A percentile compares a stretch with the other conserved stretches of the same genome.
Conservation (phyloP, 2,113 vertebrate species). For the Peromyscus californicus region DNA sequence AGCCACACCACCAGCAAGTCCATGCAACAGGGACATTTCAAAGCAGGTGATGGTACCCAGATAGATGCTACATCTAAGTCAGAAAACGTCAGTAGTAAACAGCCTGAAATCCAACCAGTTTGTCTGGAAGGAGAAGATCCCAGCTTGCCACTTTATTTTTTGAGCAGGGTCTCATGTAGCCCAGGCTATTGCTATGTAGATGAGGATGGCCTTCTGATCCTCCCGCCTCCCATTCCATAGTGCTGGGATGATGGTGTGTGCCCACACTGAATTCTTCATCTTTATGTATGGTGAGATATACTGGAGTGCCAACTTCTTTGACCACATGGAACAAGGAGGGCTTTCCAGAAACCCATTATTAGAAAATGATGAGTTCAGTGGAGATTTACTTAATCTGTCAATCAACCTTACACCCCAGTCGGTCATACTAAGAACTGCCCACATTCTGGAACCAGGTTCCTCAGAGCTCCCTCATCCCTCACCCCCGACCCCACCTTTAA, state of each 20-base stretch:
- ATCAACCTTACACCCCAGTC: neutral
- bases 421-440: neutral
- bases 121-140: neutral
- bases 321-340: too few relatives aligned
- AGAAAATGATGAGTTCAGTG: neutral
- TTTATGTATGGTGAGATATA: neutral
- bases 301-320: neutral
- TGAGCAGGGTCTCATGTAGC: neutral
- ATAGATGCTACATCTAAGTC: neutral
- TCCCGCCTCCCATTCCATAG: too few relatives aligned
- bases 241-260: neutral
- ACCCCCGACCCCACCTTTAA: neutral
- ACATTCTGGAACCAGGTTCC: neutral
- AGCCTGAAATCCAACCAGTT: neutral
- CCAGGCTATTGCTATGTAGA: too few relatives aligned
- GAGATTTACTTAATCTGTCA: neutral
- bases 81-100: neutral
- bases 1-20: neutral
- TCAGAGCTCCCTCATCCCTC: neutral
- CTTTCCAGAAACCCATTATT: neutral
- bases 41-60: neutral
- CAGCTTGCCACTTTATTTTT: neutral
- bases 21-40: neutral
- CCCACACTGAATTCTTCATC: too few relatives aligned
- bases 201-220: neutral